Evolutionary conservation across 2,113 vertebrate species (phyloP).

Genomic region (Alexandromys fortis): DNA sequence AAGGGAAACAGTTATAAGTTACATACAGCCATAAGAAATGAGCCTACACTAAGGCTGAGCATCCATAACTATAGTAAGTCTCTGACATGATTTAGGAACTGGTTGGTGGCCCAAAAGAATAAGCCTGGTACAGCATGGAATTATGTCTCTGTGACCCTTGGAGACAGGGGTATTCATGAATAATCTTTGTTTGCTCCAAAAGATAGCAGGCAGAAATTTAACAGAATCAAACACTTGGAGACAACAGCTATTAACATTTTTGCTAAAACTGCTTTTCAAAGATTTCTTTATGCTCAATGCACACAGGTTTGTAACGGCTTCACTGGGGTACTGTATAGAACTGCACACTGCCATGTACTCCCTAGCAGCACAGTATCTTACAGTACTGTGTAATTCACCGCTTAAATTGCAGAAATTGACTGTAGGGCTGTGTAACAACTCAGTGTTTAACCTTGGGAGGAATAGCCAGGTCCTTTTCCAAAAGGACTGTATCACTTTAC

Average conservation of each 20-base stretch:
- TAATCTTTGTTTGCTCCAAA: background rate
- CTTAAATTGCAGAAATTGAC: background rate
- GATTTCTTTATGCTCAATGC: no score
- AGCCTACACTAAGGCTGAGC: background rate
- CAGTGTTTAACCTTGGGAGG: background rate
- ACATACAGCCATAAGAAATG: background rate
- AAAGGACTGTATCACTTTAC: background rate
- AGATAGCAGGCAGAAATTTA: background rate
- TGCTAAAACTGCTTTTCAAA: background rate
- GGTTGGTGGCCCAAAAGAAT: background rate
- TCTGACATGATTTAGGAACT: background rate
- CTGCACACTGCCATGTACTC: background rate
- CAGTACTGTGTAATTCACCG: background rate
- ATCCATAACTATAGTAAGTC: background rate
- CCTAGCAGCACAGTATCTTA: background rate
- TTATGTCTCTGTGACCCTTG: background rate
- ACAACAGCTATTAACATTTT: background rate
- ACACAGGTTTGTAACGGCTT: background rate
- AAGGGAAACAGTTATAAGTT: background rate
- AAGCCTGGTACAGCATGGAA: background rate
- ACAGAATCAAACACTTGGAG: background rate
- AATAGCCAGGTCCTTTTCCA: background rate
- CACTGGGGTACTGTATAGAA: background rate
- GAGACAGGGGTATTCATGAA: no score
- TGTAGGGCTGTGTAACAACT: no score